Conservation (phyloP, 2,888 invertebrate species). For the Scaptomyza flava region DNA sequence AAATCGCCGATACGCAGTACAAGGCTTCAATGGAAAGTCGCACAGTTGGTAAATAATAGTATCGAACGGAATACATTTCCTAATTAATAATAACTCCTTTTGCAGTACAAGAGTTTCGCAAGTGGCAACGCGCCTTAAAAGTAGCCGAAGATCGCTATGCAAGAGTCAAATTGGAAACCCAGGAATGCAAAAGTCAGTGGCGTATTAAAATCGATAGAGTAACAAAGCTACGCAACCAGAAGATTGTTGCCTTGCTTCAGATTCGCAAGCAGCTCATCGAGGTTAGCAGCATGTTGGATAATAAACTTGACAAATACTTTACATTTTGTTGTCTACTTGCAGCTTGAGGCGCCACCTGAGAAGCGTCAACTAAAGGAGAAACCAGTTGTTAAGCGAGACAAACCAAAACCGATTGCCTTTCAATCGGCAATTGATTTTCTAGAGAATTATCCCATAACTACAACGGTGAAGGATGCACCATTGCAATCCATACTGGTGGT, state of each 20-base stretch:
- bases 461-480: background rate
- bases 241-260: conserved; percentile 22
- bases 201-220: conserved; percentile 15
- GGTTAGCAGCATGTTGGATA: background rate
- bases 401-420: background rate
- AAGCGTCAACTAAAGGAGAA: background rate
- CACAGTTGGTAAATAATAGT: conserved; percentile 17
- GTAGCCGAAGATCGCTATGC: background rate
- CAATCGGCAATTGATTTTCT: conserved; percentile 37
- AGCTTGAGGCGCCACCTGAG: background rate
- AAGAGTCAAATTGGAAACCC: background rate
- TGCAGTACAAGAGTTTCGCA: conserved; percentile 33
- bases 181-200: conserved; percentile 2
- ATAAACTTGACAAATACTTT: background rate
- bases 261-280: background rate
- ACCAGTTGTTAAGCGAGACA: background rate
- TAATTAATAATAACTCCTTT: background rate
- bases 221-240: conserved; percentile 20
- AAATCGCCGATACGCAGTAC: background rate
- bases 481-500: conserved; percentile 34
- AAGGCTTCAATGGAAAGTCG: conserved; percentile 27
- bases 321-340: background rate
- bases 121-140: conserved; percentile 13
- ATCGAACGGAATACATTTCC: background rate
- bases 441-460: background rate